Evolutionary conservation across 2,113 vertebrate genomes (phyloP), one percentile per base, ranked within the genome.

Genomic region (Dromaius novaehollandiae): DNA sequence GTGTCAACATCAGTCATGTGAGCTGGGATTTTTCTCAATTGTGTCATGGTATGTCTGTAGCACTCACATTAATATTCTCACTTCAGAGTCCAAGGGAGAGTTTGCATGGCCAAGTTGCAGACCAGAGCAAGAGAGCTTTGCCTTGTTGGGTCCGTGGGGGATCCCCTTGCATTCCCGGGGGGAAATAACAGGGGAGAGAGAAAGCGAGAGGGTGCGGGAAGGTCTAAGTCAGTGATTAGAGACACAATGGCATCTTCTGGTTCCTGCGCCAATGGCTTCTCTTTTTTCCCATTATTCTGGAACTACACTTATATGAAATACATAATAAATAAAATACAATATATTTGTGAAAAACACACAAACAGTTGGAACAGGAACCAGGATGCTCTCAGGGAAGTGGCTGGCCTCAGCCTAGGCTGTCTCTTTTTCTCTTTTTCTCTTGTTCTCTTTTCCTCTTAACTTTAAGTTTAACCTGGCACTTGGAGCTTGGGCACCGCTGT

Each of bases 131-230:
- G 53, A 30, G 28, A 30, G 55, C 55, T 30, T 26, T 30, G 55
- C 26, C 55, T 7, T 15, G 13, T 28, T 13, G 53, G 28, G 15
- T 21, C 36, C 18, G 25, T 20, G 4, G 8, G 25, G 44, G 12
- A 34, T 21, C 10, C 25, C 15, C 20, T 2, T 38, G 28, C 11
- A 9, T 13, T 55, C 34, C 8, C 58, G 0, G 36, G 15, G 25
- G 26, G 20, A 22, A 40, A 5, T 18, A 28, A 7, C 1, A 11
- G 66, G 28, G 40, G 50, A 32, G 34, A 22, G n/a, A 16, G 42
- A 36, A n/a, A 25, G 20, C 36, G 13, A 51, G 60, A 42, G 50
- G 4, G 0, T 30, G 50, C 0, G 9, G 11, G 34, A 14, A 11
- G 50, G 50, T 34, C 36, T 21, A 3, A 73, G 40, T 26, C 55